Percentiles rank a stretch among this genome's conserved stretches.
Conservation (phyloP, 1,140 invertebrate genomes). For the Drosophila lowei region DNA sequence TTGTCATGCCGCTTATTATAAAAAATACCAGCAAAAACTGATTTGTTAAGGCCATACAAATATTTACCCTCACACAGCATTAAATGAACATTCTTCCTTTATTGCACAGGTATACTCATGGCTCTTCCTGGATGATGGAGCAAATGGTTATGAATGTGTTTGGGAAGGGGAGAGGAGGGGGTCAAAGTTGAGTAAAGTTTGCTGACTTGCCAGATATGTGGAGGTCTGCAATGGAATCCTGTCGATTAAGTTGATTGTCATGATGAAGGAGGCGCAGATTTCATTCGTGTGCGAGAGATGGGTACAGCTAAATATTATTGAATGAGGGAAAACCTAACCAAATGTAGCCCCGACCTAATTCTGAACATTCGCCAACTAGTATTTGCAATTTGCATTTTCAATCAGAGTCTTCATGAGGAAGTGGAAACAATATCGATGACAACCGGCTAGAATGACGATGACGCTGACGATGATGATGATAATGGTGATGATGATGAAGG, state of each 20-base stretch:
- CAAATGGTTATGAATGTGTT: constrained; percentile 31
- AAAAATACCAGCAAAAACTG: constrained; percentile 69
- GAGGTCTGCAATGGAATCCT: constrained; percentile 47
- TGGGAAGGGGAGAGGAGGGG: background rate
- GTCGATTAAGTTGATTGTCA: constrained; percentile 68
- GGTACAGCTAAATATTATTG: background rate
- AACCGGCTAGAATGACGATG: constrained; percentile 9
- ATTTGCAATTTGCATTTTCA: constrained; percentile 48
- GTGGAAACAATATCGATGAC: constrained; percentile 33
- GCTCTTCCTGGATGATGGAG: constrained; percentile 28
- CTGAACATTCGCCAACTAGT: constrained; percentile 29
- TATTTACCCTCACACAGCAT: constrained; percentile 65
- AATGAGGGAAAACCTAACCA: background rate
- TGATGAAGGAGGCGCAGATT: constrained; percentile 48
- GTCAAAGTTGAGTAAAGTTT: constrained; percentile 41
- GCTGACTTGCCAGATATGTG: constrained; percentile 60
- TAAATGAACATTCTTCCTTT: constrained; percentile 54
- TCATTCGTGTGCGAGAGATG: constrained; percentile 36
- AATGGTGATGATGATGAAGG: constrained; percentile 22
- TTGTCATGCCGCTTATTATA: constrained; percentile 68
- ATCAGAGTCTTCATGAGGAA: constrained; percentile 25
- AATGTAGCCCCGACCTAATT: constrained; percentile 25
- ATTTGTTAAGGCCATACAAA: constrained; percentile 75
- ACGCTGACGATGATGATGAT: constrained; percentile 7
- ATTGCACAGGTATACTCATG: constrained; percentile 47